Base-by-base conservation (phyloP, 2,888 invertebrate genomes). In the Ophioninae sp. region DNA sequence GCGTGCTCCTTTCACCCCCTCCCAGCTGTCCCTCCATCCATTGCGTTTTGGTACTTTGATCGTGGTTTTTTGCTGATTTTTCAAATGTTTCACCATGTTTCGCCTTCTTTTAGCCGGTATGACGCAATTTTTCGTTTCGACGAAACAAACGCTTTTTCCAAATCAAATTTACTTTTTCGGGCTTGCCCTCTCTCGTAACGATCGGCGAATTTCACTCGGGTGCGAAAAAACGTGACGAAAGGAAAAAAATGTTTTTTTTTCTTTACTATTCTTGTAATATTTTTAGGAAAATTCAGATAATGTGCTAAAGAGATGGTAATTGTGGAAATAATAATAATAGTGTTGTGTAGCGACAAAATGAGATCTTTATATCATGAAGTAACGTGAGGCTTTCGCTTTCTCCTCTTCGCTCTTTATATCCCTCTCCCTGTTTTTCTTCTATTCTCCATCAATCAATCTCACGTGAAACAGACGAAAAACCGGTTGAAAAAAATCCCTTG, bases 391-490 rank as follows among this genome's bases (percentile, higher is more conserved):
- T 30, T 30, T 30, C 30, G 30, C 30, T 30, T 30, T 30, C 30
- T 30, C 30, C 2, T 63, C 22, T 44, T 22, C 71, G 7, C 8
- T 58, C 22, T 10, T 61, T 81, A 41, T 80, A 51, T 71, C 58
- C 17, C 44, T 44, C 44, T 44, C 9, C 10, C 44, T 44, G 10
- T 44, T 13, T 8, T 0, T 44, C 10, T 44, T 44, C 44, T 13
- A 17, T 68, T 51, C 30, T n/a, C 58, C 30, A 74, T 58, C 23
- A n/a, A 65, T 69, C 20, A 58, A 30, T 71, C 63, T 56, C 58
- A 68, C 63, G 75, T 58, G 65, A 82, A 82, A 76, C 65, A 65
- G 80, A 83, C 79, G 13, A 59, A 85, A 41, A 41, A 41, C 6
- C 10, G 10, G 5, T 0, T 17, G 51, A 51, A 51, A 51, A 51